phyloP scores from a whole-genome alignment of 2,113 vertebrate genomes.

The Pleuronectes platessa region DNA sequence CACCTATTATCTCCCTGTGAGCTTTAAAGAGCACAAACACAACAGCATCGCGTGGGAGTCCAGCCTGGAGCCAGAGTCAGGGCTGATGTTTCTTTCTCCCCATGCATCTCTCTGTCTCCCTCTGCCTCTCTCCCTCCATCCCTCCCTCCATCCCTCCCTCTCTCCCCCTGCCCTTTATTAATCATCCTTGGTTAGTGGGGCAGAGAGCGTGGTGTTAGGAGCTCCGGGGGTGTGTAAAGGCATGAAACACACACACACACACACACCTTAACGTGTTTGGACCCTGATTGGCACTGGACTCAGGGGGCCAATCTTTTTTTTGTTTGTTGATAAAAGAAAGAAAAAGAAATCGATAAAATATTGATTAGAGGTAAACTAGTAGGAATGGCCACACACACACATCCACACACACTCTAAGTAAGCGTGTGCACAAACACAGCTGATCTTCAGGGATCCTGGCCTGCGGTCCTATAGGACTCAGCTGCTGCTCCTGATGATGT shows the following conservation, averaged over 20 bases:
- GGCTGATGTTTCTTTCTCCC: not conserved
- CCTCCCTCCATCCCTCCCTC: conserved; percentile 9
- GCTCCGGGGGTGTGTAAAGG: conserved; percentile 55
- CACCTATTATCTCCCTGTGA: conserved; percentile 56
- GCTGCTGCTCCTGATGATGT: conserved; percentile 69
- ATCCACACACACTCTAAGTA: conserved; percentile 1
- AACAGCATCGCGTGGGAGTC: conserved; percentile 58
- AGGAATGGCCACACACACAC: not conserved
- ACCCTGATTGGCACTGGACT: conserved; percentile 18
- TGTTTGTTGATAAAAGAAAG: conserved; percentile 31
- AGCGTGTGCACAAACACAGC: conserved; percentile 16
- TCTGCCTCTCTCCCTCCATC: conserved; percentile 9
- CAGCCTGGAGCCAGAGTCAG: conserved; percentile 60
- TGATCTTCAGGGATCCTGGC: conserved; percentile 51
- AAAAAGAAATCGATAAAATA: conserved; percentile 16
- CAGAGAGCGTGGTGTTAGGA: conserved; percentile 69
- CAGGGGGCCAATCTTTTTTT: conserved; percentile 18
- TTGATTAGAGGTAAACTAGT: conserved; percentile 8
- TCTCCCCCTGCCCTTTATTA: conserved; percentile 71
- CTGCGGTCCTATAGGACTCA: conserved; percentile 49
- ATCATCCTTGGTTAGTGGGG: conserved; percentile 79
- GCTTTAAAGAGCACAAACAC: conserved; percentile 60
- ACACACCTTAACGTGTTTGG: conserved; percentile 27
- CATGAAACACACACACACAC: conserved; percentile 44
- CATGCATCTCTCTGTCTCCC: conserved; percentile 34